A percentile compares a stretch with the other conserved stretches of the same genome.
Conservation (phyloP, 2,797 vertebrate genomes). For the Scolopax bukidnonensis region DNA sequence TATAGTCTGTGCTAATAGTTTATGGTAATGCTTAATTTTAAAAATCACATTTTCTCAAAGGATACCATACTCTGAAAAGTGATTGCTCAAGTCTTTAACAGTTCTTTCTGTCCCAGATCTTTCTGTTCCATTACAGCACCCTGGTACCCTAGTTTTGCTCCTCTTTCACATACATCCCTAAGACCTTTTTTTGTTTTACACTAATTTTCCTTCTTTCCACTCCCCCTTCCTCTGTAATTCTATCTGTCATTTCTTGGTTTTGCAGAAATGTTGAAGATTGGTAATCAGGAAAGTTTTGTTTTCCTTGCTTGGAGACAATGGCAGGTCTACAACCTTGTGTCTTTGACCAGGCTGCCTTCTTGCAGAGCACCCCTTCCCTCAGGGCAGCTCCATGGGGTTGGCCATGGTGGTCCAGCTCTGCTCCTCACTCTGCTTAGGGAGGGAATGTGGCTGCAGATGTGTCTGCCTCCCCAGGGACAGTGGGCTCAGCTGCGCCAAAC, state of each 20-base stretch:
- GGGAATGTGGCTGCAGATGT: background rate
- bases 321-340: background rate
- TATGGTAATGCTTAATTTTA: background rate
- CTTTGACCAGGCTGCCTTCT: background rate
- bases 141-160: background rate
- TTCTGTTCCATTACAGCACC: background rate
- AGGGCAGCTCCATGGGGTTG: fast-evolving
- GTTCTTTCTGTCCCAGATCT: background rate
- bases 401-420: background rate
- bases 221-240: background rate
- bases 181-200: background rate
- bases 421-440: background rate
- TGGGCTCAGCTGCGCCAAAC: background rate
- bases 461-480: background rate
- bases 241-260: background rate
- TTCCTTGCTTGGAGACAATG: background rate
- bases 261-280: background rate
- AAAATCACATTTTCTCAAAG: background rate
- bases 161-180: background rate
- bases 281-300: background rate
- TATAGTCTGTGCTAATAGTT: background rate
- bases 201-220: background rate
- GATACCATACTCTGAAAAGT: background rate
- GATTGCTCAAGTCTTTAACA: background rate
- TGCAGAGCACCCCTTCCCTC: fast-evolving